Evolutionary conservation across 2,113 vertebrate species (phyloP), one percentile per base, ranked within the genome.

Genomic region (Smithornis capensis): DNA sequence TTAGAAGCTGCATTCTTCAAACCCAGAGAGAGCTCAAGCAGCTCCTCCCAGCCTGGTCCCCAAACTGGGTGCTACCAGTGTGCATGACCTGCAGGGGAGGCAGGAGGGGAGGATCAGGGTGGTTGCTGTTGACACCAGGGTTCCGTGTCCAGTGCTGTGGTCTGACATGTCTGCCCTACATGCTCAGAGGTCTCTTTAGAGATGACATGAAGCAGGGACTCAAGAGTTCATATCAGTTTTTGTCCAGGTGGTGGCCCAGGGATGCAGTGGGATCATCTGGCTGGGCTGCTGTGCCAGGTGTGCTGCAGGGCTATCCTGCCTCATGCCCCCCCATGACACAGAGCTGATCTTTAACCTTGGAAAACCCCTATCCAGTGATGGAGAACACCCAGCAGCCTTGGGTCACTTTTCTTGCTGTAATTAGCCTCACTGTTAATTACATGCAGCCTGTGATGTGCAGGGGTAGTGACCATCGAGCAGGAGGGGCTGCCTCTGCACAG

Each of bases 381-480:
- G 57, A 68, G 37, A 56, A 37, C 27, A 2, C 22, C 22, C 3
- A 0, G 35, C 33, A 87, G 24, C n/a, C 65, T 60, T 40, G 40
- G 19, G 6, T 75, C 56, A 71, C 70, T 13, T 71, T 53, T 82
- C 35, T 50, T 45, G 75, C 35, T 65, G 8, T 27, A 63, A 19
- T 82, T 74, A 90, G 35, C 52, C 33, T 75, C 7, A 2, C 42
- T 63, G n/a, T 74, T 91, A 84, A 49, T 67, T 75, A 42, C 27
- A 38, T 8, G 1, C 19, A 63, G 35, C 19, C n/a, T 62, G n/a
- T 35, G 29, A 27, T 1, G 15, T 42, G 55, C 60, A 23, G 31
- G n/a, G 21, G 31, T 28, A 73, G 59, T 7, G 1, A 28, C 44
- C 3, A 19, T 16, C 7, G 2, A 3, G 29, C 47, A 0, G 0